phyloP scores from a whole-genome alignment of 35 echinoderm and acorn worm species.

The Amphiura filiformis region DNA sequence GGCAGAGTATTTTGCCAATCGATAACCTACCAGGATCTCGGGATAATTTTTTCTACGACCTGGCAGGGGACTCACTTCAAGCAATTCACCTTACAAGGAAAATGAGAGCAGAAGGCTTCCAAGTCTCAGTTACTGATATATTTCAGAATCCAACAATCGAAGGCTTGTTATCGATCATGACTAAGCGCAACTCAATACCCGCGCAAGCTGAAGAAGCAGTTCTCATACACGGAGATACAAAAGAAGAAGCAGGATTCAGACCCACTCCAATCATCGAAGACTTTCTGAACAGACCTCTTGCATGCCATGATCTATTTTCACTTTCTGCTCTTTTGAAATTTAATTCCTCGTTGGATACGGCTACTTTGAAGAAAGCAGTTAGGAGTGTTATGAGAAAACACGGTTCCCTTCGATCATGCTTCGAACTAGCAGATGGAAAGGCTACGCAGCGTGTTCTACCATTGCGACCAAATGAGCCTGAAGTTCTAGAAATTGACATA shows the following conservation, averaged over 20 bases:
- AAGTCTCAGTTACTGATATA: neutral
- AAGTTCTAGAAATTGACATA: neutral
- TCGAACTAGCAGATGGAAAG: neutral
- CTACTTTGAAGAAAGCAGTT: neutral
- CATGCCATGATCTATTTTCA: slow-evolving; percentile 6
- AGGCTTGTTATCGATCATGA: neutral
- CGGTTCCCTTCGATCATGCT: slow-evolving; percentile 5
- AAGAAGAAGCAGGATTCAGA: neutral
- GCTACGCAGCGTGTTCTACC: neutral
- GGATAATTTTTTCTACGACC: slow-evolving; percentile 6
- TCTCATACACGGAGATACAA: too few relatives aligned
- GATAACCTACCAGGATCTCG: neutral
- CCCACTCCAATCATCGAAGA: slow-evolving; percentile 15
- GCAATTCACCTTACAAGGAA: slow-evolving; percentile 19
- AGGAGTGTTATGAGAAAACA: slow-evolving; percentile 20
- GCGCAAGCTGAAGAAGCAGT: neutral
- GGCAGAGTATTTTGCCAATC: neutral
- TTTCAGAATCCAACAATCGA: slow-evolving; percentile 17
- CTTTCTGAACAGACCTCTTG: neutral
- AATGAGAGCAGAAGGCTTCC: slow-evolving; percentile 22
- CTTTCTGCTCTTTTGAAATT: slow-evolving; percentile 23
- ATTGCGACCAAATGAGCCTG: neutral
- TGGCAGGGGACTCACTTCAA: slow-evolving; percentile 10
- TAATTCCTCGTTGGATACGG: neutral
- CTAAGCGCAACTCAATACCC: neutral